phyloP scores from a whole-genome alignment of 2,797 vertebrate species.

The Phoebastria nigripes region DNA sequence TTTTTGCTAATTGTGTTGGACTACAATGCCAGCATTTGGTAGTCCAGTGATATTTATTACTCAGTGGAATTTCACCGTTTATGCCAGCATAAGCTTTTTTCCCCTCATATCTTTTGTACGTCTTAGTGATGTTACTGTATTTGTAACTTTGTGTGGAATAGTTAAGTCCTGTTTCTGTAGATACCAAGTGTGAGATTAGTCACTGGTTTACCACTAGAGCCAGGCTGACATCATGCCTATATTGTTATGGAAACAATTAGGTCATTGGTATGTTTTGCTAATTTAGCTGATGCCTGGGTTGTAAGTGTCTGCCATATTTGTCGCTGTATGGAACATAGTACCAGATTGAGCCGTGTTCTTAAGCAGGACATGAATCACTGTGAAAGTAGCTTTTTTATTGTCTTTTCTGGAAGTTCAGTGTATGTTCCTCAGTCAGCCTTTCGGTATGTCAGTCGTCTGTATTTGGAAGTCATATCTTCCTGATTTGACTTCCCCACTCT shows the following conservation, averaged over 20 bases:
- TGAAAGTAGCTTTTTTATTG: background rate
- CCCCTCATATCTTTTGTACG: fast-evolving
- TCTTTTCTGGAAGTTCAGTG: conserved; percentile 19
- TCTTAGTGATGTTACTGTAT: background rate
- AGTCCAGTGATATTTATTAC: background rate
- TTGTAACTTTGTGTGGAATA: background rate
- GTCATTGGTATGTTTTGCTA: background rate
- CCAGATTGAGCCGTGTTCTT: background rate
- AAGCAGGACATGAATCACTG: background rate
- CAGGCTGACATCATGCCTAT: background rate
- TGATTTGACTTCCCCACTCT: background rate
- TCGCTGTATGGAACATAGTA: background rate
- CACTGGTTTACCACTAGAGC: background rate
- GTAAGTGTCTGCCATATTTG: background rate
- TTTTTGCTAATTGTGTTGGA: background rate
- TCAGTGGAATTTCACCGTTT: background rate
- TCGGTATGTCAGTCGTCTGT: background rate
- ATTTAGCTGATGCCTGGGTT: background rate
- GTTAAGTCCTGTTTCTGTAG: background rate
- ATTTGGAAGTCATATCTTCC: background rate
- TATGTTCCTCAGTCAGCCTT: background rate
- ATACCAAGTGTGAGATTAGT: background rate
- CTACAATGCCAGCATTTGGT: background rate
- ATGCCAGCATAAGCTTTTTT: background rate
- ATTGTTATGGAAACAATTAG: background rate